These are phyloP conservation scores for Calypte anna DNA, from an alignment of 2,113 vertebrate genomes.

Conservation along the genomic window DNA sequence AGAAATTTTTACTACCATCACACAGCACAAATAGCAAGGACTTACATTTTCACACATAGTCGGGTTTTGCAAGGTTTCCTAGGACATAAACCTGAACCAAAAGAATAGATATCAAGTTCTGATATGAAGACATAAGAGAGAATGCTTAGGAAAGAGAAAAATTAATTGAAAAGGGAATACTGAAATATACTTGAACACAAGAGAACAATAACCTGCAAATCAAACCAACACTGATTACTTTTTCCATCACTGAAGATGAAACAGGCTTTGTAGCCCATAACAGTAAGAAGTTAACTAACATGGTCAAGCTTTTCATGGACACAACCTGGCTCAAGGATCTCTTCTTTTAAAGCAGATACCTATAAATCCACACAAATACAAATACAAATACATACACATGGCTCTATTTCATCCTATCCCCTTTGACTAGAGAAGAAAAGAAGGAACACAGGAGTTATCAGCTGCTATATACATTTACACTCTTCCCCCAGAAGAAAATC, in stretches of 20 bases:
- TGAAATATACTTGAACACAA: neutral
- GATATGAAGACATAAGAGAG: neutral
- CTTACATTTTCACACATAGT: neutral
- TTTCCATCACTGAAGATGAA: neutral
- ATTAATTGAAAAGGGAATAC: neutral
- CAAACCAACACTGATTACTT: neutral
- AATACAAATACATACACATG: neutral
- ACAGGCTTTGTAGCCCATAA: neutral
- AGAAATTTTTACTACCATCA: neutral
- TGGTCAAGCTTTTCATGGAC: neutral
- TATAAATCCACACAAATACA: neutral
- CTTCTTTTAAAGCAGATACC: neutral
- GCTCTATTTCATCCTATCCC: neutral
- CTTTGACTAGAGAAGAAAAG: neutral
- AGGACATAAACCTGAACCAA: neutral
- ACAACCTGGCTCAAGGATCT: neutral
- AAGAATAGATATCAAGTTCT: neutral
- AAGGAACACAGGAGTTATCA: neutral
- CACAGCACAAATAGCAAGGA: neutral
- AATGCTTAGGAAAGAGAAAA: neutral
- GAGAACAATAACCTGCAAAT: neutral
- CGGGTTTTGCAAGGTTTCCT: neutral
- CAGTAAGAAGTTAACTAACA: neutral
- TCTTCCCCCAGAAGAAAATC: neutral
- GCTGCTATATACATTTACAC: neutral